These are phyloP conservation scores for Puntigrus tetrazona DNA, from an alignment of 2,113 vertebrate genomes.

Conservation along the genomic window DNA sequence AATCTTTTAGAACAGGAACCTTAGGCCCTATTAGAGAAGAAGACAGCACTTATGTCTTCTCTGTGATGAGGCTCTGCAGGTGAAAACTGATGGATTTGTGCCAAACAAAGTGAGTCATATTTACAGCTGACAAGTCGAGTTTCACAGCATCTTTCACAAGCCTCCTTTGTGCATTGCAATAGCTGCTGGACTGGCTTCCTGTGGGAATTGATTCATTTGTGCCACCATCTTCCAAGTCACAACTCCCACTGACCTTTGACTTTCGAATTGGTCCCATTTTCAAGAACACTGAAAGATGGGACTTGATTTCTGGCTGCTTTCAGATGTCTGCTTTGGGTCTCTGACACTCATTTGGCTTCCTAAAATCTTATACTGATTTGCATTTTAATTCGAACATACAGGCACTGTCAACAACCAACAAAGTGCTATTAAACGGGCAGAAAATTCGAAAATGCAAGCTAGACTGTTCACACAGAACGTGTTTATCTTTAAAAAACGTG, in stretches of 20 bases:
- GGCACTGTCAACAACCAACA: not conserved
- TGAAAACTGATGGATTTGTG: not conserved
- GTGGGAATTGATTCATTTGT: conserved; percentile 5
- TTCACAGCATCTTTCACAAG: not conserved
- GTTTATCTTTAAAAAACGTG: not conserved
- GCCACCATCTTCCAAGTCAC: not conserved
- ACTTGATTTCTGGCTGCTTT: not conserved
- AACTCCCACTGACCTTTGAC: not conserved
- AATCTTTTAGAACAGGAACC: not conserved
- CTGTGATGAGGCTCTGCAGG: not conserved
- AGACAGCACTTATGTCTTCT: not conserved
- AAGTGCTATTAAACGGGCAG: not conserved
- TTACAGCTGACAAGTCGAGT: not conserved
- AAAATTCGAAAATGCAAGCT: not conserved
- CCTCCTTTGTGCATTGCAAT: not conserved
- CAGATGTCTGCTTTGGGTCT: not conserved
- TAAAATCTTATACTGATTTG: not conserved
- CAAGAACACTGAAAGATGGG: not conserved
- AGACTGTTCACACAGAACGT: not conserved
- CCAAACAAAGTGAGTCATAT: not conserved
- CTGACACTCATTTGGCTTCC: not conserved
- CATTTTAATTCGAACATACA: not conserved
- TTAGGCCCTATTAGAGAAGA: not conserved
- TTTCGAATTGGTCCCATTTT: not conserved
- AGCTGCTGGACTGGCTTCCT: not conserved